A percentile compares a stretch with the other conserved stretches of the same genome.
phyloP scores from a whole-genome alignment of 2,113 vertebrate genomes.

The Chionis minor region DNA sequence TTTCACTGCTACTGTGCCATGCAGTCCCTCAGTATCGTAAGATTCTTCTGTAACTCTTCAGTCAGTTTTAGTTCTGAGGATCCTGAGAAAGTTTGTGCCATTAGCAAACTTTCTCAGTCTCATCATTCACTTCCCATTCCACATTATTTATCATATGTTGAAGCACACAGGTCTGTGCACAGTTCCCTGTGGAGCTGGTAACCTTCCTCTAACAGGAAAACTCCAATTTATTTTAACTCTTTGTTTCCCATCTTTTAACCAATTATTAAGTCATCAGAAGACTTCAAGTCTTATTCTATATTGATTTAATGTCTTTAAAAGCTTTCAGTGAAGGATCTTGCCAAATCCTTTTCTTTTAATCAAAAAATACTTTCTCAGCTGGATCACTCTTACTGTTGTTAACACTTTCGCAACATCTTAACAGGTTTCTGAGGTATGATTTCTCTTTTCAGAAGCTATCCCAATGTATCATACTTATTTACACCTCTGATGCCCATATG shows the following conservation, averaged over 20 bases:
- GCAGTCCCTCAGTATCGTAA: not conserved
- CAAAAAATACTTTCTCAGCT: not conserved
- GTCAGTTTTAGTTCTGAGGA: not conserved
- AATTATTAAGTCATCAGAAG: not conserved
- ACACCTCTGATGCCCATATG: not conserved
- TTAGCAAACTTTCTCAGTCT: not conserved
- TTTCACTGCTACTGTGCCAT: not conserved
- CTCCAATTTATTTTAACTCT: not conserved
- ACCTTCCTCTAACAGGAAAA: conserved; percentile 11
- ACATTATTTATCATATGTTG: not conserved
- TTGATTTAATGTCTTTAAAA: not conserved
- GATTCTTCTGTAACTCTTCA: not conserved
- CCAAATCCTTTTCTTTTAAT: not conserved
- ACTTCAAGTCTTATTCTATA: not conserved
- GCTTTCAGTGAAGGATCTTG: not conserved
- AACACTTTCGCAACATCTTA: not conserved
- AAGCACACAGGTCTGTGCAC: not conserved
- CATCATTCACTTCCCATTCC: not conserved
- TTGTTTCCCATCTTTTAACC: not conserved
- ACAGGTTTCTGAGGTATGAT: not conserved
- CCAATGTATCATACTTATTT: not conserved
- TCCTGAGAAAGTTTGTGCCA: not conserved
- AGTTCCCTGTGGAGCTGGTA: not conserved
- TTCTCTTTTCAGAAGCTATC: not conserved
- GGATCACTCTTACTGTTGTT: not conserved